Percentiles rank a stretch among this genome's conserved stretches.
Evolutionary conservation across 2,113 vertebrate species (phyloP).

Genomic region (Phainopepla nitens): DNA sequence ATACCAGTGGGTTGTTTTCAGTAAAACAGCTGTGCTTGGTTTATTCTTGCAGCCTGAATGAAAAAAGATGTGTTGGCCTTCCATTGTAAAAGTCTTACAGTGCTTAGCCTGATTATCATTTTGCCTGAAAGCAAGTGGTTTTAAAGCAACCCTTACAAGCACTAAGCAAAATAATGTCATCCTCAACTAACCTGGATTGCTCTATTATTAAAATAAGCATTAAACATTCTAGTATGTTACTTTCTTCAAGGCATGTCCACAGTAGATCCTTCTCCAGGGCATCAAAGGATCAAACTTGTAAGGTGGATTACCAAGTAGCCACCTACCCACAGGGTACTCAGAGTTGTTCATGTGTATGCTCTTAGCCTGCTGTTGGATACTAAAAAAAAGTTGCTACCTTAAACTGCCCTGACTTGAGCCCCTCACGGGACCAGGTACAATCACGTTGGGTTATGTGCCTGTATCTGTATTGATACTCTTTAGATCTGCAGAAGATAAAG

Average conservation of each 20-base stretch:
- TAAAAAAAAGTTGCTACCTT: not conserved
- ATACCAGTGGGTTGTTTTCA: slow-evolving; percentile 46
- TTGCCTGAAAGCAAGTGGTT: slow-evolving; percentile 33
- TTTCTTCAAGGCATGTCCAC: not conserved
- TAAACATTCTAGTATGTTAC: not conserved
- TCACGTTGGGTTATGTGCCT: not conserved
- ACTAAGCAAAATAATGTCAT: not conserved
- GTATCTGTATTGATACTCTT: not conserved
- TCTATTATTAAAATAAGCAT: not conserved
- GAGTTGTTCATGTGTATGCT: not conserved
- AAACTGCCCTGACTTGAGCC: not conserved
- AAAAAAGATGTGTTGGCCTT: slow-evolving; percentile 45
- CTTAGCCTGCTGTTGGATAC: not conserved
- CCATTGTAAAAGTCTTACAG: not conserved
- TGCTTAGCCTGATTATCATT: slow-evolving; percentile 27
- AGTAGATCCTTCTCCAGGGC: not conserved
- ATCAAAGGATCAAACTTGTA: not conserved
- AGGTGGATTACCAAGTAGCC: not conserved
- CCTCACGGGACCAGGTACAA: not conserved
- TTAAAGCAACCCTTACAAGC: slow-evolving; percentile 22
- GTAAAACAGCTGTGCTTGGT: slow-evolving; percentile 37
- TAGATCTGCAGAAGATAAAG: not conserved
- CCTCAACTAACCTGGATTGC: not conserved
- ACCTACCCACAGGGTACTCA: not conserved
- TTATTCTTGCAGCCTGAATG: slow-evolving; percentile 41